phyloP scores from a whole-genome alignment of 2,113 vertebrate species.

The Coturnix japonica region DNA sequence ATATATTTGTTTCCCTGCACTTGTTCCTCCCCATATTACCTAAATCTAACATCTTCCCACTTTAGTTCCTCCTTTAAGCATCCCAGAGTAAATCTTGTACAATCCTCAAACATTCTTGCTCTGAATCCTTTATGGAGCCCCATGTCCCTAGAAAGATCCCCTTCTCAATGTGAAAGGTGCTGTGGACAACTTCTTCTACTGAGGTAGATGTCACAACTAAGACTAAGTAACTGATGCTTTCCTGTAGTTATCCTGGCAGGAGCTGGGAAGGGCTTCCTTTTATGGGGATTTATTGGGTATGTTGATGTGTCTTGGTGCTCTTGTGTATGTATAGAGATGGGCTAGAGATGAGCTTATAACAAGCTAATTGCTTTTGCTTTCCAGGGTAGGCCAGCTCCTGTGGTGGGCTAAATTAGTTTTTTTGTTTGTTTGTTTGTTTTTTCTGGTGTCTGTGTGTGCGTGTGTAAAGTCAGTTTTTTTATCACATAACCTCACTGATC shows the following conservation, averaged over 20 bases:
- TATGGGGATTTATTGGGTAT: neutral
- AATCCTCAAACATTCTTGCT: neutral
- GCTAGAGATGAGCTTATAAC: too few species aligned
- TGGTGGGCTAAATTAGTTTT: neutral
- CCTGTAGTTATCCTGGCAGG: accelerated
- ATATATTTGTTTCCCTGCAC: neutral
- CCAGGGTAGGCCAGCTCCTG: accelerated
- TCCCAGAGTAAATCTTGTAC: neutral
- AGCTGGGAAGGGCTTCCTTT: neutral
- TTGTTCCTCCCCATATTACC: neutral
- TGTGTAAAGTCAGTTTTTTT: neutral
- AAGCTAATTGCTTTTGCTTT: accelerated
- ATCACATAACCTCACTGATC: neutral
- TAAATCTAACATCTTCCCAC: neutral
- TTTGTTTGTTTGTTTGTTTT: neutral
- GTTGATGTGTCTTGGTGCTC: neutral
- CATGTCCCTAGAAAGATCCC: neutral
- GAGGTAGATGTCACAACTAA: neutral
- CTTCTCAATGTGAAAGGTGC: neutral
- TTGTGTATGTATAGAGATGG: neutral
- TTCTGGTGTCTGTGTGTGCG: neutral
- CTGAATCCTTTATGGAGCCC: neutral
- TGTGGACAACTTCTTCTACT: neutral
- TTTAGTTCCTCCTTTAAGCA: neutral
- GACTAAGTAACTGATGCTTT: neutral